Evolutionary conservation across 2,888 invertebrate genomes (phyloP).

Genomic region (Thymelicus acteon): DNA sequence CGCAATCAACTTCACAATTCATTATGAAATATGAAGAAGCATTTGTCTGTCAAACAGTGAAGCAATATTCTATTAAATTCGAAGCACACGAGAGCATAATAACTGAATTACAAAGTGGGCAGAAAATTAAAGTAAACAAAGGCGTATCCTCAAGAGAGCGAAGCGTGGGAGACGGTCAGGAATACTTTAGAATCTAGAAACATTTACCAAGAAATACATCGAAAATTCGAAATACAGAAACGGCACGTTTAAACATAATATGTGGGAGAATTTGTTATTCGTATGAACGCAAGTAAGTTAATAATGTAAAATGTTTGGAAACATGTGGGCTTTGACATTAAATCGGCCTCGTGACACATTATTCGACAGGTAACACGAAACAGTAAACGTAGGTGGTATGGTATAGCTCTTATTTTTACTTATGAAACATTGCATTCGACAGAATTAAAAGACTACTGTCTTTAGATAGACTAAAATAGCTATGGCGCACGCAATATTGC

Average conservation of each 20-base stretch:
- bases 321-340: conserved; percentile 6
- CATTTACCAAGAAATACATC: conserved; percentile 14
- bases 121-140: conserved; percentile 43
- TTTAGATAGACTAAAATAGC: too few relatives aligned
- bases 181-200: conserved; percentile 24
- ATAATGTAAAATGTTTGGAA: not conserved
- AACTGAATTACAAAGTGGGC: conserved; percentile 40
- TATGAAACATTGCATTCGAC: not conserved
- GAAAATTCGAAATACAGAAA: conserved; percentile 1
- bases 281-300: conserved; percentile 8
- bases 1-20: conserved; percentile 1
- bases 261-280: conserved; percentile 8
- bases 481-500: too few relatives aligned
- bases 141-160: conserved; percentile 30
- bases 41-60: conserved; percentile 25
- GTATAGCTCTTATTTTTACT: conserved; percentile 16
- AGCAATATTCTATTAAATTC: conserved; percentile 30
- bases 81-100: conserved; percentile 25
- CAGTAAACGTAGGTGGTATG: conserved; percentile 31
- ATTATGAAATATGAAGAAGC: conserved; percentile 26
- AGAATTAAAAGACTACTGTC: not conserved
- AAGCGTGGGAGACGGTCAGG: conserved; percentile 42
- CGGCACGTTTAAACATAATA: conserved; percentile 24
- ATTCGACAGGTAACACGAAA: not conserved
- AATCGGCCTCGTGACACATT: conserved; percentile 9